phyloP scores from a whole-genome alignment of 2,888 invertebrate genomes.

The Nasonovia ribisnigri region DNA sequence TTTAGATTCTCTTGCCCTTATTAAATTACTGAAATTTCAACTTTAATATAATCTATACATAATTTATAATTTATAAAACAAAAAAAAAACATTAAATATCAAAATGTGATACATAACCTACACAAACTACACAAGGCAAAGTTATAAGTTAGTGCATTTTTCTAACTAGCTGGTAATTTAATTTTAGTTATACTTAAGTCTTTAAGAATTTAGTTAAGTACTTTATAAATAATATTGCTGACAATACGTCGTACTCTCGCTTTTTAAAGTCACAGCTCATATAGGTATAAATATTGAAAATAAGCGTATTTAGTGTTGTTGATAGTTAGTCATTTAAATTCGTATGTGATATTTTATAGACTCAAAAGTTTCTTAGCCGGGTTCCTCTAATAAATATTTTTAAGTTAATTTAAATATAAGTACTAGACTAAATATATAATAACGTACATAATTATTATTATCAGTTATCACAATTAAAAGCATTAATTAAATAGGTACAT shows the following conservation, averaged over 20 bases:
- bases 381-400: neutral
- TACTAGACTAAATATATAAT: neutral
- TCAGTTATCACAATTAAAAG: neutral
- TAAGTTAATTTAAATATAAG: neutral
- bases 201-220: neutral
- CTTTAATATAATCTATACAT: neutral
- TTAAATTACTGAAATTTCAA: neutral
- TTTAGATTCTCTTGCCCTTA: neutral
- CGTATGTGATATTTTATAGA: neutral
- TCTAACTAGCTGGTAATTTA: neutral
- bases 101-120: neutral
- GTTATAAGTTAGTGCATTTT: neutral
- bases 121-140: neutral
- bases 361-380: neutral
- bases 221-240: neutral
- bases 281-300: neutral
- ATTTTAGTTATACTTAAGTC: neutral
- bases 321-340: neutral
- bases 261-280: neutral
- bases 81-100: neutral
- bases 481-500: neutral
- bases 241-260: neutral
- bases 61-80: neutral
- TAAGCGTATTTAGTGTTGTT: neutral
- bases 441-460: neutral